Evolutionary conservation across 2,113 vertebrate genomes (phyloP).

Genomic region (Sula dactylatra): DNA sequence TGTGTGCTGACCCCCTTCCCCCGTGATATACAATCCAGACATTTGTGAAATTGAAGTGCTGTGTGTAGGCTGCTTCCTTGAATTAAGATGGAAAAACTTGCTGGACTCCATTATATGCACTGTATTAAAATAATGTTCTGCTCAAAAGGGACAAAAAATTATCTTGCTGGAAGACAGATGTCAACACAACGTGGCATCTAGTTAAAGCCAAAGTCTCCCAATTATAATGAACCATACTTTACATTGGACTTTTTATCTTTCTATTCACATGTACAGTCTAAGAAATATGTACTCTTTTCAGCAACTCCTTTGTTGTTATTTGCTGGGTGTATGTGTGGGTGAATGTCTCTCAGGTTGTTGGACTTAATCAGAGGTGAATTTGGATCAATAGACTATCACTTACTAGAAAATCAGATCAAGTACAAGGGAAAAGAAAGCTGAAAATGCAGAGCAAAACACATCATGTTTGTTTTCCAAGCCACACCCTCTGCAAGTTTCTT

Average conservation of each 20-base stretch:
- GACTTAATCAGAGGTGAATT: constrained; percentile 44
- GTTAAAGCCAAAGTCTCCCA: not conserved
- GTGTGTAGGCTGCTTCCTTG: not conserved
- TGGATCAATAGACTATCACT: constrained; percentile 45
- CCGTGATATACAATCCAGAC: not conserved
- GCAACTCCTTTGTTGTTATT: not conserved
- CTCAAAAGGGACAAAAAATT: not conserved
- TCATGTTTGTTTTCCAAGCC: not conserved
- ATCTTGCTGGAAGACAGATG: not conserved
- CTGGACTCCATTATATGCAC: not conserved
- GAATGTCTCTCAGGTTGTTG: constrained; percentile 8
- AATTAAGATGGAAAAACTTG: not conserved
- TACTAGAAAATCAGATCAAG: constrained; percentile 19
- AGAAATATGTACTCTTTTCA: not conserved
- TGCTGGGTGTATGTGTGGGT: not conserved
- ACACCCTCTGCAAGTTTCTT: not conserved
- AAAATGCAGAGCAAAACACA: constrained; percentile 10
- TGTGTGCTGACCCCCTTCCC: not conserved
- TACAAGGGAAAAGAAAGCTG: not conserved
- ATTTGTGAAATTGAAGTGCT: not conserved
- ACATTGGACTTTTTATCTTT: not conserved
- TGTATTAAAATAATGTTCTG: not conserved
- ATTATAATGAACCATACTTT: not conserved
- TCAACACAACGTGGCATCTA: not conserved
- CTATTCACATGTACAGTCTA: not conserved